Evolutionary conservation across 2,888 invertebrate species (phyloP).

Genomic region (Oscheius sp.): DNA sequence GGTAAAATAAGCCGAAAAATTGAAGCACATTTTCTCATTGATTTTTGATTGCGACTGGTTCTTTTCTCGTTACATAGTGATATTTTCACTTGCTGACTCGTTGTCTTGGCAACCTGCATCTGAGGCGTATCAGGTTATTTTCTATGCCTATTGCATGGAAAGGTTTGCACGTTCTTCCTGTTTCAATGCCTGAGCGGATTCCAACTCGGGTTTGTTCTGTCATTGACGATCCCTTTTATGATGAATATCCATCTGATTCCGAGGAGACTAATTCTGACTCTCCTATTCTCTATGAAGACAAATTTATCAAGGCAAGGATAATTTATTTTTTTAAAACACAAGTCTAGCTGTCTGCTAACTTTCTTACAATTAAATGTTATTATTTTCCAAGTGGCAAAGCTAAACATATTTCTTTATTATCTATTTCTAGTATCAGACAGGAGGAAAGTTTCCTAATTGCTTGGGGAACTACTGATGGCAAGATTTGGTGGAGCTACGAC

Average conservation of each 20-base stretch:
- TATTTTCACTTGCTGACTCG: too few species aligned
- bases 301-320: constrained; percentile 9
- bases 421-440: background rate
- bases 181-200: background rate
- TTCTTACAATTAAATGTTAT: constrained; percentile 19
- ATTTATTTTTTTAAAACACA: background rate
- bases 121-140: too few species aligned
- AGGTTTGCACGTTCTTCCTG: constrained; percentile 6
- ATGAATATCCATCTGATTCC: constrained; percentile 13
- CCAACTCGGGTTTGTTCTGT: constrained; percentile 24
- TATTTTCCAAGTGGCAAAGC: constrained; percentile 29
- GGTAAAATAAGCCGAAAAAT: too few species aligned
- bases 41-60: too few species aligned
- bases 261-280: constrained; percentile 7
- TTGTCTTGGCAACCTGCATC: too few species aligned
- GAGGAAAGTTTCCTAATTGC: background rate
- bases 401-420: constrained; percentile 1
- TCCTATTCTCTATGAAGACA: constrained; percentile 16
- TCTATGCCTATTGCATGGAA: constrained; percentile 22
- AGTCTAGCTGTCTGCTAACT: constrained; percentile 3
- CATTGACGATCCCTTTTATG: constrained; percentile 10
- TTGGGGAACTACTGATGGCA: constrained; percentile 18
- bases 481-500: constrained; percentile 25
- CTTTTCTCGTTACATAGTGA: too few species aligned
- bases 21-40: too few species aligned